Evolutionary conservation across 2,797 vertebrate species (phyloP).

Genomic region (Onychomys torridus): DNA sequence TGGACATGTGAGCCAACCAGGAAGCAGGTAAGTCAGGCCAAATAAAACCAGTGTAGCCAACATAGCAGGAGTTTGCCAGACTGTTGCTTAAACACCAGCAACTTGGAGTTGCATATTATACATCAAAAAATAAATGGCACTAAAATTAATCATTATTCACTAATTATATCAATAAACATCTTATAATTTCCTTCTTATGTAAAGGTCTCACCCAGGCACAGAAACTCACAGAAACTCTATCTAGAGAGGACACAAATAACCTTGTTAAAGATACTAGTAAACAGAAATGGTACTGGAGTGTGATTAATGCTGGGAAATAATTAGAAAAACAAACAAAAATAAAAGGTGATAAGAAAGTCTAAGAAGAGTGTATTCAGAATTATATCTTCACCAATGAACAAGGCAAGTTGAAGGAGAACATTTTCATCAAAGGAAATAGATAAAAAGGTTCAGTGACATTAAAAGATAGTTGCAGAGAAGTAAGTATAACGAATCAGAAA

Average conservation of each 20-base stretch:
- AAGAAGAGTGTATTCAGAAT: slow-evolving; percentile 32
- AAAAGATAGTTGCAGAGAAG: not conserved
- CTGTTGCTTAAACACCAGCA: not conserved
- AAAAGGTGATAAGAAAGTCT: not conserved
- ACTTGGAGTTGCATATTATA: slow-evolving; percentile 21
- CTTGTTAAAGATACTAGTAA: not conserved
- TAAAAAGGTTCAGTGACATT: not conserved
- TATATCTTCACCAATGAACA: slow-evolving; percentile 17
- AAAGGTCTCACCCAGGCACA: not conserved
- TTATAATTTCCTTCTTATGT: not conserved
- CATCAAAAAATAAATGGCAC: slow-evolving; percentile 60
- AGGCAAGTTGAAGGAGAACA: not conserved
- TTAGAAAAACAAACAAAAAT: not conserved
- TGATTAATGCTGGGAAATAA: not conserved
- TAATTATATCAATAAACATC: not conserved
- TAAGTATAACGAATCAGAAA: not conserved
- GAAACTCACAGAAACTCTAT: not conserved
- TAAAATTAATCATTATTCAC: not conserved
- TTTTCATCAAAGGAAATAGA: not conserved
- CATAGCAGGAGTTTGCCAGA: not conserved
- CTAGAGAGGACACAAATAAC: not conserved
- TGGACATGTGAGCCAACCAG: slow-evolving; percentile 20
- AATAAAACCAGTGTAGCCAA: not conserved
- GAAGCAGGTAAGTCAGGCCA: slow-evolving; percentile 10
- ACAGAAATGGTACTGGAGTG: not conserved